phyloP scores from a whole-genome alignment of 64 coral and sea anemone species.

The Platygyra sinensis region DNA sequence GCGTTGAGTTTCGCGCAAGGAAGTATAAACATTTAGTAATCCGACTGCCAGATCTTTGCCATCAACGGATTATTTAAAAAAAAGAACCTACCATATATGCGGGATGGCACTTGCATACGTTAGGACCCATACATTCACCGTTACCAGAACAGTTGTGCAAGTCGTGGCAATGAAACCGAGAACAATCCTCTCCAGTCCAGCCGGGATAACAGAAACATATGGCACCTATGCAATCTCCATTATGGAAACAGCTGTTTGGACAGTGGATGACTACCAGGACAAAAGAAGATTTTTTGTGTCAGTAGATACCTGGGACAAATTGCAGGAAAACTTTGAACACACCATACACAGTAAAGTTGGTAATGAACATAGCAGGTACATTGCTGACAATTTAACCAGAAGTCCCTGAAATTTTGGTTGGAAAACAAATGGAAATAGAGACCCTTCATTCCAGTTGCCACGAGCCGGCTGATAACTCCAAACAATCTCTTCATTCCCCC shows the following conservation, averaged over 20 bases:
- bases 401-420: too few relatives aligned
- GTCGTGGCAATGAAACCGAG: slow-evolving; percentile 54
- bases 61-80: not conserved
- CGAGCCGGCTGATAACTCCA: too few relatives aligned
- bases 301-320: not conserved
- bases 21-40: too few relatives aligned
- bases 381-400: too few relatives aligned
- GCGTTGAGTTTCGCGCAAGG: too few relatives aligned
- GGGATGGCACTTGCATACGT: slow-evolving; percentile 54
- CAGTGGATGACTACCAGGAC: slow-evolving; percentile 54
- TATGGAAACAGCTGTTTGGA: slow-evolving; percentile 79
- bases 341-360: too few relatives aligned
- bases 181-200: slow-evolving; percentile 82
- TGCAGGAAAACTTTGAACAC: not conserved
- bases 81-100: slow-evolving; percentile 55
- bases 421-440: too few relatives aligned
- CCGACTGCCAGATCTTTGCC: too few relatives aligned
- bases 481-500: too few relatives aligned
- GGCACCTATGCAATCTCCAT: slow-evolving; percentile 75
- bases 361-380: too few relatives aligned
- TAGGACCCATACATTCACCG: slow-evolving; percentile 75
- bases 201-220: slow-evolving; percentile 83
- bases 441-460: too few relatives aligned
- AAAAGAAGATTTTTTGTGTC: not conserved
- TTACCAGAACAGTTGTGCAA: slow-evolving; percentile 74